Evolutionary conservation across 2,797 vertebrate species (phyloP).

Genomic region (Lemur catta): DNA sequence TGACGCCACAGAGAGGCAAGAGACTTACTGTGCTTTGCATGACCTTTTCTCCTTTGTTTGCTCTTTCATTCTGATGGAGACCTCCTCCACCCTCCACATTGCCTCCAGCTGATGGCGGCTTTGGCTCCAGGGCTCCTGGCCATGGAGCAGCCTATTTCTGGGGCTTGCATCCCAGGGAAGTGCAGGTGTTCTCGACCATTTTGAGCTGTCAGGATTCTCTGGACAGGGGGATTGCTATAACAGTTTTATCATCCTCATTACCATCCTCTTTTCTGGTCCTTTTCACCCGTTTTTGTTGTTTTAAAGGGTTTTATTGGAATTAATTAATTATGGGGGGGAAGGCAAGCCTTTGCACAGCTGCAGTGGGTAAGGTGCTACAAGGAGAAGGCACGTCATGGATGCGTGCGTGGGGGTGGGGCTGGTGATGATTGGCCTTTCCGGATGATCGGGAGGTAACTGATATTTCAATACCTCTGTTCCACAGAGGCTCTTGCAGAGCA

Average conservation of each 20-base stretch:
- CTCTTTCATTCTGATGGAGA: background rate
- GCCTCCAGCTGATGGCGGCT: background rate
- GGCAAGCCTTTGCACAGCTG: background rate
- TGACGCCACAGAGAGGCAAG: background rate
- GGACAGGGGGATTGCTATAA: background rate
- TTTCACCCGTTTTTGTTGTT: background rate
- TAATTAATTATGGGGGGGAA: background rate
- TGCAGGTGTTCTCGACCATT: background rate
- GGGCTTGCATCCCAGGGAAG: background rate
- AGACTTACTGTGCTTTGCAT: background rate
- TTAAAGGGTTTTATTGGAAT: background rate
- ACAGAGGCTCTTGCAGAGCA: background rate
- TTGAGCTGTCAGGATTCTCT: background rate
- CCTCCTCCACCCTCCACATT: background rate
- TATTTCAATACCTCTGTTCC: background rate
- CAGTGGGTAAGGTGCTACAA: background rate
- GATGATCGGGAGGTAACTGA: background rate
- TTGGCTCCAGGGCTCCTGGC: background rate
- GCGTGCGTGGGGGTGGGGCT: accelerated
- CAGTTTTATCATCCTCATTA: background rate
- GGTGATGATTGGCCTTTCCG: background rate
- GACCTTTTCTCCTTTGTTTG: background rate
- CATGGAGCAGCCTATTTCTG: background rate
- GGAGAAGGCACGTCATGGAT: background rate
- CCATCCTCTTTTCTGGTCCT: background rate